Evolutionary conservation across 2,113 vertebrate genomes (phyloP).

Genomic region (Meles meles): DNA sequence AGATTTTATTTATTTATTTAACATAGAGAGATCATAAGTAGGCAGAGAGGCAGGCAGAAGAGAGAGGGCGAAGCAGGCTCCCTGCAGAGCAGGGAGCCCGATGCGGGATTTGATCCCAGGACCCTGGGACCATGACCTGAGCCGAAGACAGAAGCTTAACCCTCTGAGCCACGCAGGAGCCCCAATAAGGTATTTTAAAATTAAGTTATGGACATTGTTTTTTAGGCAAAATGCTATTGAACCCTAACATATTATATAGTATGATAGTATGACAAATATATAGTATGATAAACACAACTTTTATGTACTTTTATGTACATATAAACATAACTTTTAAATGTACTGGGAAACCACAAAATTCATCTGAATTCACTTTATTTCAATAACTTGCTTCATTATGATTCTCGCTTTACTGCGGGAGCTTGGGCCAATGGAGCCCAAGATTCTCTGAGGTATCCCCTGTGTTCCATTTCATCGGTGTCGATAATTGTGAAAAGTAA

Average conservation of each 20-base stretch:
- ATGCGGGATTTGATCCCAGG: no score
- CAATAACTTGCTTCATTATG: neutral
- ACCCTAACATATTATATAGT: neutral
- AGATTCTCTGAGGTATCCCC: neutral
- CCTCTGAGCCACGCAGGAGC: no score
- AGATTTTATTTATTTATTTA: no score
- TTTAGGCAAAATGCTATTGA: neutral
- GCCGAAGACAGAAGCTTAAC: no score
- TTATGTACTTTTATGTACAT: no score
- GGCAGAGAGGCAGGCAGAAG: no score
- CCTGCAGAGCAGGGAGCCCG: no score
- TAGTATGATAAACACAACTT: no score
- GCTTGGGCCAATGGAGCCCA: neutral
- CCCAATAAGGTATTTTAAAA: neutral
- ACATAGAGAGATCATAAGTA: no score
- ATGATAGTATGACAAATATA: neutral
- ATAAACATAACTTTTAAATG: neutral
- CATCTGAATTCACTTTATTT: neutral
- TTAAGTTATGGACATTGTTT: neutral
- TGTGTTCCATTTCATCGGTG: neutral
- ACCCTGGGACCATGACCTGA: no score
- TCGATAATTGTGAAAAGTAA: neutral
- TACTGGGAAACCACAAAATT: neutral
- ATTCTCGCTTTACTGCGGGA: neutral
- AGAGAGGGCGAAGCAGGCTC: no score